phyloP scores from a whole-genome alignment of 2,888 invertebrate genomes.

The Neoitamus cyanurus region DNA sequence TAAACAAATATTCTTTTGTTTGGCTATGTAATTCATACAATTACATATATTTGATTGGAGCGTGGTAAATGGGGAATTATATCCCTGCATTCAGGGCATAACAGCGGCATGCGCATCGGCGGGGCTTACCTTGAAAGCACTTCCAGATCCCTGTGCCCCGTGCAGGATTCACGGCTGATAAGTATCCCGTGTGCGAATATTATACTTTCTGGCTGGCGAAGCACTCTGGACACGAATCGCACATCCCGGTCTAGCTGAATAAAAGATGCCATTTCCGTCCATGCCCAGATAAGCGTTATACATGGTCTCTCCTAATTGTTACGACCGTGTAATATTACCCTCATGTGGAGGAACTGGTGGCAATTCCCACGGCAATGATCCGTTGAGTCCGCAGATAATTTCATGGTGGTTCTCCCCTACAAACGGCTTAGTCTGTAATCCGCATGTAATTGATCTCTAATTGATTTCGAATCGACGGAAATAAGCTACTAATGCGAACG shows the following conservation, averaged over 20 bases:
- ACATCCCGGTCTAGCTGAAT: neutral
- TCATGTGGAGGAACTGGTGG: neutral
- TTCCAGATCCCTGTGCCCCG: neutral
- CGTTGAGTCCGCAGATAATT: conserved; percentile 29
- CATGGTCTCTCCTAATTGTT: conserved; percentile 1
- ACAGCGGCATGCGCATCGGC: neutral
- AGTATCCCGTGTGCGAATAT: neutral
- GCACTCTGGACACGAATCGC: neutral
- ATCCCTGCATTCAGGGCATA: neutral
- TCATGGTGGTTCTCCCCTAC: conserved; percentile 24
- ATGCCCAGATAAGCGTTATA: neutral
- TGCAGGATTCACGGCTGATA: neutral
- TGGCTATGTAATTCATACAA: too few relatives aligned
- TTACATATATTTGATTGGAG: neutral
- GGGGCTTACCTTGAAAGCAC: neutral
- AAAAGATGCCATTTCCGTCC: conserved; percentile 10
- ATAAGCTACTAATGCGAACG: conserved; percentile 36
- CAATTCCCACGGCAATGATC: conserved; percentile 38
- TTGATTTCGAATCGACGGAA: conserved; percentile 35
- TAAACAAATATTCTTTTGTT: too few relatives aligned
- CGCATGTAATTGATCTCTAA: conserved; percentile 40
- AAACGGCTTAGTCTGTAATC: conserved; percentile 25
- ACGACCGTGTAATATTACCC: conserved; percentile 22
- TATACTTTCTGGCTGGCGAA: neutral
- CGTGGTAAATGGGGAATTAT: neutral